Conservation (phyloP, 2,113 vertebrate genomes). For the Neogobius melanostomus region DNA sequence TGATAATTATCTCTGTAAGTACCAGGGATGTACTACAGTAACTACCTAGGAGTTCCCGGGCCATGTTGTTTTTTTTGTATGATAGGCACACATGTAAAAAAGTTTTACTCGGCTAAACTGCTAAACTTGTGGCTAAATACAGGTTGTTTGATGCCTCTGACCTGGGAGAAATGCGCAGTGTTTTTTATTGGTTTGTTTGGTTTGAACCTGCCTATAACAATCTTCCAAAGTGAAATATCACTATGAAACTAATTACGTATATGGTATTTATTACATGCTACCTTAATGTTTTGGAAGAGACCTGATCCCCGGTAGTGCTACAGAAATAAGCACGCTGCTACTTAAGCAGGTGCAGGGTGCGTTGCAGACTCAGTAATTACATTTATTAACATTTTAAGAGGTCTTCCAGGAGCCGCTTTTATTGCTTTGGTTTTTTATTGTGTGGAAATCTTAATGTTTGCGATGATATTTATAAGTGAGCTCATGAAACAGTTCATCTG, state of each 20-base stretch:
- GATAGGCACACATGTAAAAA: too few species aligned
- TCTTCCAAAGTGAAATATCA: not conserved
- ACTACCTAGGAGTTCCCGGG: too few species aligned
- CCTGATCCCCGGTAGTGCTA: too few species aligned
- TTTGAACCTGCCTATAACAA: not conserved
- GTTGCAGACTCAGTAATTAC: not conserved
- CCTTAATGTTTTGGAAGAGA: not conserved
- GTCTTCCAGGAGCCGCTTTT: not conserved
- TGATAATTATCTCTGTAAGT: too few species aligned
- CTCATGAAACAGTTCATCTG: conserved; percentile 41
- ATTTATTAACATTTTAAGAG: conserved; percentile 8
- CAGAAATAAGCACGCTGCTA: not conserved
- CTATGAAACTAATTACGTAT: not conserved
- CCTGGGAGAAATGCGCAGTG: too few species aligned
- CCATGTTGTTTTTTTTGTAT: too few species aligned
- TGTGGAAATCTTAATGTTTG: conserved; percentile 26
- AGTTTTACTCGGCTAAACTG: too few species aligned
- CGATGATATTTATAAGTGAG: conserved; percentile 48
- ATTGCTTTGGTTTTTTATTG: conserved; percentile 6
- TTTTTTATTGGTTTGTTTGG: too few species aligned
- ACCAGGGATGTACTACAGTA: too few species aligned
- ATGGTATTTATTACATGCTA: not conserved
- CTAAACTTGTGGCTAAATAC: too few species aligned
- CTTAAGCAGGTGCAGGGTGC: conserved; percentile 1
- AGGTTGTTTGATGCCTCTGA: too few species aligned